These are phyloP conservation scores for Sphaerophoria rueppellii DNA, from an alignment of 2,888 invertebrate genomes.

Conservation along the genomic window DNA sequence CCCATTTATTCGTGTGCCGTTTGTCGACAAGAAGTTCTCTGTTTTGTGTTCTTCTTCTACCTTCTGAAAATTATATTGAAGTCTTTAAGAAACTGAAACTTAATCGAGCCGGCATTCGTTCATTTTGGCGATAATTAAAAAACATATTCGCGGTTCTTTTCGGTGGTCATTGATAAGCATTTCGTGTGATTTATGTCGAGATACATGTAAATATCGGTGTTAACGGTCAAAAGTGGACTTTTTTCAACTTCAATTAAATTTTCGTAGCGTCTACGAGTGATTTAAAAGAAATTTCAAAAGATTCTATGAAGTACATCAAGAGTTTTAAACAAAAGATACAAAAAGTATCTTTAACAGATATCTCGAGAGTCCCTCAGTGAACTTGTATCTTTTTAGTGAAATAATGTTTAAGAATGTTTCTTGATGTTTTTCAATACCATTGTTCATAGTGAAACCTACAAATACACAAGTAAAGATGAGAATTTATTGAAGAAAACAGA, in stretches of 20 bases:
- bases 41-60: constrained; percentile 28
- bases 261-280: background rate
- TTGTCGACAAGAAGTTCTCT: constrained; percentile 61
- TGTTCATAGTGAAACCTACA: constrained; percentile 33
- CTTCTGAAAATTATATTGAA: background rate
- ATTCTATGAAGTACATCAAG: background rate
- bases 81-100: constrained; percentile 24
- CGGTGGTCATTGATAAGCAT: constrained; percentile 39
- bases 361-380: constrained; percentile 11
- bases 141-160: constrained; percentile 4
- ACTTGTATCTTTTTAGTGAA: constrained; percentile 33
- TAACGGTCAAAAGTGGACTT: constrained; percentile 17
- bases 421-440: constrained; percentile 40
- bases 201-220: background rate
- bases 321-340: constrained; percentile 26
- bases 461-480: constrained; percentile 11
- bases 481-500: constrained; percentile 14
- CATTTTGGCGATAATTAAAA: background rate
- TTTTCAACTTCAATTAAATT: background rate
- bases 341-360: constrained; percentile 40
- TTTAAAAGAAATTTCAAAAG: background rate
- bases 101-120: constrained; percentile 52
- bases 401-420: constrained; percentile 33
- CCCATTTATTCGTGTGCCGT: constrained; percentile 65
- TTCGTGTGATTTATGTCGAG: constrained; percentile 32